A percentile compares a stretch with the other conserved stretches of the same genome.
phyloP scores from a whole-genome alignment of 2,888 invertebrate genomes.

The Amphipoea oculea region DNA sequence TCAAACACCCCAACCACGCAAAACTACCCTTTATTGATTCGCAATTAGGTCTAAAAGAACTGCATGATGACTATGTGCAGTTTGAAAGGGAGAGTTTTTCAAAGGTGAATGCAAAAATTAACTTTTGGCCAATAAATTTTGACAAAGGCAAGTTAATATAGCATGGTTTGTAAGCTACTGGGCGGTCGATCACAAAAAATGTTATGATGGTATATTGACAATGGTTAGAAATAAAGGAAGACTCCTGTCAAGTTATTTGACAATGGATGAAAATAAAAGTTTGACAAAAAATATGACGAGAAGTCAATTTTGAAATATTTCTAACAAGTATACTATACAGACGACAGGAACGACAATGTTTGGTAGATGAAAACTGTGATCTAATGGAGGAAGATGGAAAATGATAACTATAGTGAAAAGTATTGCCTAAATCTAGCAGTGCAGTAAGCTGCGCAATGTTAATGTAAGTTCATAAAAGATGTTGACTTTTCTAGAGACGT shows the following conservation, averaged over 20 bases:
- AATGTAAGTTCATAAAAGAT: not conserved
- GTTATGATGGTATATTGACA: slow-evolving; percentile 70
- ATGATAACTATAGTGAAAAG: not conserved
- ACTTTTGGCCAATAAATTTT: slow-evolving; percentile 83
- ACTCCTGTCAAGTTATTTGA: slow-evolving; percentile 52
- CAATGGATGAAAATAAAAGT: slow-evolving; percentile 44
- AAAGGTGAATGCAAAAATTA: slow-evolving; percentile 74
- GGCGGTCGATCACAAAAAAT: slow-evolving; percentile 80
- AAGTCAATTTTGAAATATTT: slow-evolving; percentile 8
- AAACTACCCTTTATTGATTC: slow-evolving; percentile 20
- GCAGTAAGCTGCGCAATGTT: not conserved
- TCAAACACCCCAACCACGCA: not conserved
- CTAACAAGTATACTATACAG: not conserved
- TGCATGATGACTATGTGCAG: not conserved
- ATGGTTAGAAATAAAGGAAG: slow-evolving; percentile 35
- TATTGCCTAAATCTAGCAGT: not conserved
- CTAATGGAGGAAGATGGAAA: not conserved
- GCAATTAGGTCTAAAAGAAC: not conserved
- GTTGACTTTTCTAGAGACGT: not conserved
- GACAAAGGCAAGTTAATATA: slow-evolving; percentile 78
- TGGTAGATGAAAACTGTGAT: not conserved
- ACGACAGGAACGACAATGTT: not conserved
- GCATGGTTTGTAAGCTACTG: slow-evolving; percentile 79
- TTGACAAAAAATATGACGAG: slow-evolving; percentile 37
- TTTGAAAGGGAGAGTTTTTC: slow-evolving; percentile 43